Base-by-base conservation (phyloP, 2,797 vertebrate genomes). In the Catharus ustulatus region DNA sequence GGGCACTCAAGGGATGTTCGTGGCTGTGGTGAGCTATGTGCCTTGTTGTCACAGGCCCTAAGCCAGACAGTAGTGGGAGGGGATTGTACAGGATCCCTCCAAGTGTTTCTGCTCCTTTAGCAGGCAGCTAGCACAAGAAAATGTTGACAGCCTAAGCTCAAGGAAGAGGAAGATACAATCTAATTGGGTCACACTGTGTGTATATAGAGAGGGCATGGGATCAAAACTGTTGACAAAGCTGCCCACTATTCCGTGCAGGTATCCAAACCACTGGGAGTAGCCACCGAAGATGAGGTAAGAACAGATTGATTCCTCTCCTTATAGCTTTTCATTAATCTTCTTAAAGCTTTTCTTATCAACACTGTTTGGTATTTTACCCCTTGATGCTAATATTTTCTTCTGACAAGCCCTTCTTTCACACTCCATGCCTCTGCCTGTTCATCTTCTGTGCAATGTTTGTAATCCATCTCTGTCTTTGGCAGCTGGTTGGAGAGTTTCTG, bases 401-500 rank as follows among this genome's bases (percentile, higher is more conserved):
- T 72, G 58, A 51, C 36, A 27, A 64, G 13, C 8, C 11, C 5
- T 52, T 48, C 64, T 79, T 11, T 57, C 4, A 11, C 9, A 10
- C 55, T 85, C 9, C 2, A 0, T 66, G 43, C 11, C 30, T 63
- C 26, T 54, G 48, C n/a, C 13, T 29, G 4, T 61, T 68, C 51
- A 12, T 52, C 17, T 55, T 55, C 18, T 52, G 1, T 79, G 36
- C n/a, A 16, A 3, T 24, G 20, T 64, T 61, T 66, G 6, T 74
- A 69, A 88, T 48, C 34, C 34, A 3, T 32, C 12, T 79, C 51
- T 95, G 42, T 73, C 20, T 80, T 69, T 79, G 90, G 51, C 96
- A 99, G 99, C 96, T 99, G 95, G 99, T 99, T 86, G 98, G 98
- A 83, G 99, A 99, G 97, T 99, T 99, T 95, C 98, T 99, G 78